Base-by-base conservation (phyloP, 2,888 invertebrate species). In the Melipona beecheii region DNA sequence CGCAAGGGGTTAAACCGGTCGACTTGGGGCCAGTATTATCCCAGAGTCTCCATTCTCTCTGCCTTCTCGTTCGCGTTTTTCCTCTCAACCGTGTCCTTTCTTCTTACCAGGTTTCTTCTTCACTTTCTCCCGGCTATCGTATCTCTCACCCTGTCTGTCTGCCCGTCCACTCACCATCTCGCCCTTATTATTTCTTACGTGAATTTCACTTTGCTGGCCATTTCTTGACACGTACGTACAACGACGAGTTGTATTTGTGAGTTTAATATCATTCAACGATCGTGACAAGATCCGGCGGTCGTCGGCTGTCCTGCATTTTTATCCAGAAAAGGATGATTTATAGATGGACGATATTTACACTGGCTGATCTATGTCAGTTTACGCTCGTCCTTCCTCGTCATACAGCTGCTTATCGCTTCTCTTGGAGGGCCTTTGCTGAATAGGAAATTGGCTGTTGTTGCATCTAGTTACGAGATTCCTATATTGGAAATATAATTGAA, bases 131-230 rank as follows among this genome's bases (percentile, higher is more conserved):
- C 60, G 56, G 50, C 62, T 49, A 31, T 43, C 62, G 36, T 58
- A 64, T 36, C 75, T 49, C 9, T 1, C 36, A 36, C 43, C 50
- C 64, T 72, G 11, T 72, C 73, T 36, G 36, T 43, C 31, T 31
- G 21, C 43, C 31, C 11, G 0, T 52, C 56, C 24, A 49, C 54
- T 64, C 73, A 24, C 50, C 64, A 56, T 43, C 27, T 68, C 21
- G 31, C 68, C 49, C 36, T 81, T 81, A 71, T 71, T 80, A 75
- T 64, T 81, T 62, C 71, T 83, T 83, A 76, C 72, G 81, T 69
- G 75, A 83, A 81, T 81, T 75, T 83, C 75, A 69, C 75, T 75
- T 75, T n/a, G 6, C 52, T 4, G 54, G 19, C 54, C n/a, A 66
- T 58, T 52, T 31, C 31, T 31, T n/a, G 27, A 27, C 43, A 50